Base-by-base conservation (phyloP, 2,888 invertebrate genomes). In the Ormyrus nitidulus region DNA sequence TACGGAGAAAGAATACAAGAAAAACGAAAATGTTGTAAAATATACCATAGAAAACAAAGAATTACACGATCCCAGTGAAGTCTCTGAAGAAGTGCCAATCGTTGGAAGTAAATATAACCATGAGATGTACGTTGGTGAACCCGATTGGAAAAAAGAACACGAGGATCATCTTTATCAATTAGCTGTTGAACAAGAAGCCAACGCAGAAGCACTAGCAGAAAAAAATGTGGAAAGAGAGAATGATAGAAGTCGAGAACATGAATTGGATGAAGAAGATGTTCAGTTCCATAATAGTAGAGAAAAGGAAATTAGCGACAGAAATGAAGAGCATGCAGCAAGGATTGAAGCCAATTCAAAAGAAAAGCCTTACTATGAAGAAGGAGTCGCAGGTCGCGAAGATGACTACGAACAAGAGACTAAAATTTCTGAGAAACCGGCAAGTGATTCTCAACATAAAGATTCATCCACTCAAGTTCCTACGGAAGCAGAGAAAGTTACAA, bases 101-200 rank as follows among this genome's bases (percentile, higher is more conserved):
- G 53, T 19, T 0, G 59, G 54, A 4, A 83, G 76, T 6, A 77
- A 76, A 13, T 82, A 75, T 46, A 68, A 65, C 13, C 81, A 81
- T 1, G 76, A 83, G 2, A 73, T 82, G 48, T 84, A 83, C 65
- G 79, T 84, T 44, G 83, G 82, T 5, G 84, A 85, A 44, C 86
- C 87, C 0, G 64, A 83, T 5, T 87, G 87, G 88, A 84, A 85
- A 61, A 80, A 86, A 54, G 74, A 86, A 53, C 85, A 88, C 46
- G 84, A 86, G 5, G 83, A 84, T 0, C 82, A 85, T 19, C n/a
- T 85, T 0, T 68, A 83, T 0, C 83, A 84, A 10, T 59, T 87
- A 54, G 86, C 85, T 6, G 85, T 82, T 0, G 85, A 84, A 49
- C 85, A 85, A 48, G 84, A 87, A 19, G 84, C 86, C 4, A 79